phyloP scores from a whole-genome alignment of 2,113 vertebrate genomes.

The Atrichornis clamosus region DNA sequence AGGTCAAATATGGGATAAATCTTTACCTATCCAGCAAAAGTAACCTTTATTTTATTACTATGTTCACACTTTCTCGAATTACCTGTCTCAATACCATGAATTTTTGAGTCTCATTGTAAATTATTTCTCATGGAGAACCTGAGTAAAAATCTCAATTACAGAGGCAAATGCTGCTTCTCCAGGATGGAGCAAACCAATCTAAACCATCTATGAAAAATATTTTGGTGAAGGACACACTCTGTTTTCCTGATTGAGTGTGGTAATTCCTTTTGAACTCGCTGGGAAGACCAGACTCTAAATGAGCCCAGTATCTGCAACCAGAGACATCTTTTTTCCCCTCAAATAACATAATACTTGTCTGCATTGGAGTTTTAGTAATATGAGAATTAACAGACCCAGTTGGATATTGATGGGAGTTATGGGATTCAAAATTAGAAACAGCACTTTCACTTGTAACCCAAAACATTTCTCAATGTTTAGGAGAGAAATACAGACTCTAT shows the following conservation, averaged over 20 bases:
- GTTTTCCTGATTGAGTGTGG: neutral
- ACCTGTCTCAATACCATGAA: neutral
- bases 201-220: neutral
- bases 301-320: neutral
- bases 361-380: neutral
- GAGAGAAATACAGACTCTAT: neutral
- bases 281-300: neutral
- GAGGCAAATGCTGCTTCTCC: neutral
- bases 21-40: neutral
- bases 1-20: neutral
- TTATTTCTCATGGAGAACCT: neutral
- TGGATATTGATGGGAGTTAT: neutral
- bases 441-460: neutral
- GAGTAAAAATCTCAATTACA: neutral
- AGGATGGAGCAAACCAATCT: neutral
- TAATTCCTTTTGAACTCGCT: neutral
- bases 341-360: neutral
- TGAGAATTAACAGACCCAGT: neutral
- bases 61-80: neutral
- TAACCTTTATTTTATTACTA: neutral
- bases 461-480: neutral
- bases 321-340: accelerated
- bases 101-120: neutral
- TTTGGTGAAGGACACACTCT: neutral
- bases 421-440: neutral